phyloP scores from a whole-genome alignment of 2,888 invertebrate species.

The Pterostichus madidus region DNA sequence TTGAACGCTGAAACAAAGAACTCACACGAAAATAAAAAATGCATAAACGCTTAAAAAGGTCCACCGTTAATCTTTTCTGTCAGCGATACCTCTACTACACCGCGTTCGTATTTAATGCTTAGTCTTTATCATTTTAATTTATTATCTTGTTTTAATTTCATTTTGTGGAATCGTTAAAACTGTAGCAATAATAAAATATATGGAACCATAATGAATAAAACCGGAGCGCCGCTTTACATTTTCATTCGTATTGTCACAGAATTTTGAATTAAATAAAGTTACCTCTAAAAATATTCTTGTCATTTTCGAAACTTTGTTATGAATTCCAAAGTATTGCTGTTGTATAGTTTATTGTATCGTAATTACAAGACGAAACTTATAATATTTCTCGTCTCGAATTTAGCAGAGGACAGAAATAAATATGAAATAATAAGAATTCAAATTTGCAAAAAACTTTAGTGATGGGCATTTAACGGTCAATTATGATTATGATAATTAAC shows the following conservation, averaged over 20 bases:
- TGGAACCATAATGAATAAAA: background rate
- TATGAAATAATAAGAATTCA: no score
- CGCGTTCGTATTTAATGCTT: slow-evolving; percentile 36
- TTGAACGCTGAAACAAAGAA: slow-evolving; percentile 52
- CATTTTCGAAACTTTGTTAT: no score
- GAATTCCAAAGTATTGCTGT: no score
- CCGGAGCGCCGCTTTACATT: background rate
- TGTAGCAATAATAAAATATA: slow-evolving; percentile 13
- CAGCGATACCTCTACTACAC: slow-evolving; percentile 36
- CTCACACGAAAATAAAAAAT: slow-evolving; percentile 50
- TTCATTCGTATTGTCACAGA: background rate
- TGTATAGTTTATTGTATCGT: no score
- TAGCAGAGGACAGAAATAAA: no score
- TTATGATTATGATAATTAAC: no score
- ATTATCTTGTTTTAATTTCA: slow-evolving; percentile 40
- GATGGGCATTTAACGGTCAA: no score
- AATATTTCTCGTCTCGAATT: no score
- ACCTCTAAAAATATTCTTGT: no score
- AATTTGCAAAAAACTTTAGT: no score
- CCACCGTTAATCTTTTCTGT: slow-evolving; percentile 42
- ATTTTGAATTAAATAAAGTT: background rate
- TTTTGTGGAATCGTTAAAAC: slow-evolving; percentile 35
- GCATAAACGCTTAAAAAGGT: slow-evolving; percentile 51
- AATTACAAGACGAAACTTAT: no score
- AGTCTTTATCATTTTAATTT: slow-evolving; percentile 44